A percentile compares a stretch with the other conserved stretches of the same genome.
Evolutionary conservation across 2,797 vertebrate species (phyloP).

Genomic region (Enteromius thamalakanensis): DNA sequence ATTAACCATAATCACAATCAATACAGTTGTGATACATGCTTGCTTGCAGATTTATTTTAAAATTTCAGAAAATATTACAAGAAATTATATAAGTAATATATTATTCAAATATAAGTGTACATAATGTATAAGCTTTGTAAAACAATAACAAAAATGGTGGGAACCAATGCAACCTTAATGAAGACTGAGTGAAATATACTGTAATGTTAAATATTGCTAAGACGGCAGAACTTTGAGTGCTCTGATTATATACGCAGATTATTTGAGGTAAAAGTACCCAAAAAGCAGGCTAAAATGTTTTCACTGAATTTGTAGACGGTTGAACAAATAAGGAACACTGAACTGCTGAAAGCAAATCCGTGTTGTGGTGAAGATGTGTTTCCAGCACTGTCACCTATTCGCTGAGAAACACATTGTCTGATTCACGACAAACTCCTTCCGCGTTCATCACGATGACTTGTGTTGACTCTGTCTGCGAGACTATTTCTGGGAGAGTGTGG

Average conservation of each 20-base stretch:
- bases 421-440: background rate
- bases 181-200: background rate
- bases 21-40: background rate
- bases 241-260: background rate
- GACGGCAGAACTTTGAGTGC: background rate
- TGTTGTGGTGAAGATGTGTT: slow-evolving; percentile 22
- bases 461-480: slow-evolving; percentile 4
- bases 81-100: background rate
- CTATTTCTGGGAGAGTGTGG: slow-evolving; percentile 2
- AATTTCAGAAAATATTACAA: background rate
- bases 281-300: slow-evolving; percentile 57
- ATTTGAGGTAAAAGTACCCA: background rate
- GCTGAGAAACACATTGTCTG: background rate
- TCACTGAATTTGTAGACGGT: background rate
- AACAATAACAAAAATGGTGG: background rate
- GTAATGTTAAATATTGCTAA: background rate
- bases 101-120: background rate
- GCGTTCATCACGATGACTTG: background rate
- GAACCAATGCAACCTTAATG: background rate
- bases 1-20: background rate
- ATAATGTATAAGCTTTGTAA: background rate
- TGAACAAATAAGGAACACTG: slow-evolving; percentile 5
- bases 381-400: background rate
- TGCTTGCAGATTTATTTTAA: background rate
- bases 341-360: slow-evolving; percentile 31